phyloP scores from a whole-genome alignment of 2,113 vertebrate species.

The western clawed frog (Xenopus tropicalis) region UCB_Xtro_10.0 CM004447.2:22553001-22553500 shows the following conservation, averaged over 20 bases:
- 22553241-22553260: conserved; percentile 29
- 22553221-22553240: conserved; percentile 30
- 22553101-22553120: conserved; percentile 31
- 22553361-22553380: no score
- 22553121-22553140: conserved; percentile 23
- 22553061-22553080: conserved; percentile 25
- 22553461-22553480: no score
- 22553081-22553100: conserved; percentile 42
- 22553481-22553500: no score
- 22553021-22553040: conserved; percentile 13
- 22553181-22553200: conserved; percentile 35
- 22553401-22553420: no score
- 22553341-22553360: no score
- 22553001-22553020: conserved; percentile 19
- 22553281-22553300: conserved; percentile 2
- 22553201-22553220: conserved; percentile 39
- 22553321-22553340: background rate
- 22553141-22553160: conserved; percentile 34
- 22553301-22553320: background rate
- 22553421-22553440: no score
- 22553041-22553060: conserved; percentile 25
- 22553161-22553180: conserved; percentile 28
- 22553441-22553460: no score
- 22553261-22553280: background rate
- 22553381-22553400: no score